Evolutionary conservation across 2,113 vertebrate species (phyloP), one percentile per base, ranked within the genome.

Genomic region (Blennius ocellaris): DNA sequence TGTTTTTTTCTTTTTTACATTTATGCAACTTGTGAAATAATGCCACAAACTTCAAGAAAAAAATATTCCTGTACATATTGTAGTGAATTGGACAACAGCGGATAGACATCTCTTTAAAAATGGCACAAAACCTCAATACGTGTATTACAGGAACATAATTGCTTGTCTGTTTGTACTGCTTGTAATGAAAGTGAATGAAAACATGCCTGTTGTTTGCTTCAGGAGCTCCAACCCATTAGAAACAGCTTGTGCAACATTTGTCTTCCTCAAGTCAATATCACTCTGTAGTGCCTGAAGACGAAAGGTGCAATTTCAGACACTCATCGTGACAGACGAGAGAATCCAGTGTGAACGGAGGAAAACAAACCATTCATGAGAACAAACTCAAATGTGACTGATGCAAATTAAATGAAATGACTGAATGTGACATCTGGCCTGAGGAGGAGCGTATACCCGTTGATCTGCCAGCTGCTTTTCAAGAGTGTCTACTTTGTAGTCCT

Each of bases 201-300:
- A 30, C 77, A 3, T 88, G 96, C 98, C 98, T 95, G 96, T 99
- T 69, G 97, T 97, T 84, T 97, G 96, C 80, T 99, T 99, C 64
- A 99, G 95, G 36, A 99, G 95, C 73, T 98, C 96, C 90, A 98
- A 89, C 53, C 98, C 98, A 83, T 99, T 99, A 69, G 92, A 93
- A 79, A 98, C 78, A 11, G 97, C 97, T 78, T 97, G 95, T 81
- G 98, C 97, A 59, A 99, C 95, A 71, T 95, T 95, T 83, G 96
- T 94, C 86, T 95, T 98, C 80, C 94, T 94, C 78, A 96, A 88
- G 66, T 93, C 75, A 82, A 99, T 98, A 82, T 99, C 96, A 69
- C 95, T 95, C 81, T 97, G 95, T 74, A 99, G 93, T 51, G 89
- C 93, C 98, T 99, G 89, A 55, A 71, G 83, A 30, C 40, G 21